Evolutionary conservation across 2,113 vertebrate genomes (phyloP), one percentile per base, ranked within the genome.

Genomic region (Chauna torquata): DNA sequence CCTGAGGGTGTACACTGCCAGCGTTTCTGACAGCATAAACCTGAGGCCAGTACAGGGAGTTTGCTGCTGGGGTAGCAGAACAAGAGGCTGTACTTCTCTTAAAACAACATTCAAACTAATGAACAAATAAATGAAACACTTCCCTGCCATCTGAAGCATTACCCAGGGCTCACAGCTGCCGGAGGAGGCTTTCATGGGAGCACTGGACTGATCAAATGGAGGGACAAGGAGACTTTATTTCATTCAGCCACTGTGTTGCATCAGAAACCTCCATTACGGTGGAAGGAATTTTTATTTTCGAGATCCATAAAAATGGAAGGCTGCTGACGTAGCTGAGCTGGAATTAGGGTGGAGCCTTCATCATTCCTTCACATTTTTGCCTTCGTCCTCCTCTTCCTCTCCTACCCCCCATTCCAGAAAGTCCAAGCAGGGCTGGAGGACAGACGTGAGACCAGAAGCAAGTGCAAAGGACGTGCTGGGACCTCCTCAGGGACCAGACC

Each of bases 61-160:
- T 94, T 79, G 82, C 85, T 0, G 0, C 89, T 84, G 78, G 70
- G 30, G 36, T 65, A 94, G 69, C 74, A 90, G 65, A 92, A 69
- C 54, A 32, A 79, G 88, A 69, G 68, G 50, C 42, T 1, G 1
- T 12, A n/a, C 49, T 82, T 84, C 74, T 72, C 44, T 86, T 90
- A 88, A 90, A 96, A 82, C 82, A 96, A 65, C 84, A 95, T 38
- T 44, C 70, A 85, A 91, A 84, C 6, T 49, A 72, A 76, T 7
- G n/a, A 77, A 76, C 61, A 61, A 76, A 65, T 2, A 61, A 91
- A 27, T 16, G 66, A 91, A 64, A 57, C 7, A 23, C 16, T 92
- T 94, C 50, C n/a, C 42, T 40, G 18, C 38, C 40, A 40, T 32
- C 13, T 71, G 76, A 96, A 95, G 38, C 23, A n/a, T 61, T 82